Evolutionary conservation across 2,888 invertebrate genomes (phyloP), one percentile per base, ranked within the genome.

Genomic region (Conistra vaccinii): DNA sequence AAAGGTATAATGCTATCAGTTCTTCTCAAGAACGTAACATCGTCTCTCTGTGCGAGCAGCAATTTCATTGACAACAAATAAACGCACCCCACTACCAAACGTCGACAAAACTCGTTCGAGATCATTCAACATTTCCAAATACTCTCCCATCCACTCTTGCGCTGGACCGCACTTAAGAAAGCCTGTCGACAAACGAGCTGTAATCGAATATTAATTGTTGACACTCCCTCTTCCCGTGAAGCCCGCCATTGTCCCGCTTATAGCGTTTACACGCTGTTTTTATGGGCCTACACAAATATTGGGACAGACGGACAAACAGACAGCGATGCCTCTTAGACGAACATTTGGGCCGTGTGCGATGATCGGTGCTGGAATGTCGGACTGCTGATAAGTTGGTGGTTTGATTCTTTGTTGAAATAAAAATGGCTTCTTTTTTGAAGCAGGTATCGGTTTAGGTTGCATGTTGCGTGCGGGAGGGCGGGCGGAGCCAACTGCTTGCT

Each of bases 181-280:
- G 57, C 68, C 53, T 32, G 74, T 76, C 57, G 69, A 81, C 83
- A 79, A 83, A 83, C 78, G 83, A 78, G 32, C 83, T 53, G 81
- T 88, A 88, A 87, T 87, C 83, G 88, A 87, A 88, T 88, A 87
- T 88, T 88, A 87, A 87, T 87, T 87, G 75, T 87, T 87, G 88
- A 87, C 87, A 88, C 63, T 78, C 70, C 60, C 73, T 85, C 72
- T 83, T 83, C 86, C 85, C 81, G 85, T 70, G 85, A 85, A 85
- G 63, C 60, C 68, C 85, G 63, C 51, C 63, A 65, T 85, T 77
- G 85, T 85, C 57, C 85, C 58, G 73, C 85, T 85, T 77, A 78
- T 73, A 58, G 68, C 78, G 77, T 85, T 85, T 88, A 87, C 87
- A 78, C 29, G 80, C 79, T 88, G 89, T 87, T 88, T 87, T 80